Evolutionary conservation across 2,797 vertebrate genomes (phyloP), one percentile per base, ranked within the genome.

Genomic region (Gambusia yucatana): DNA sequence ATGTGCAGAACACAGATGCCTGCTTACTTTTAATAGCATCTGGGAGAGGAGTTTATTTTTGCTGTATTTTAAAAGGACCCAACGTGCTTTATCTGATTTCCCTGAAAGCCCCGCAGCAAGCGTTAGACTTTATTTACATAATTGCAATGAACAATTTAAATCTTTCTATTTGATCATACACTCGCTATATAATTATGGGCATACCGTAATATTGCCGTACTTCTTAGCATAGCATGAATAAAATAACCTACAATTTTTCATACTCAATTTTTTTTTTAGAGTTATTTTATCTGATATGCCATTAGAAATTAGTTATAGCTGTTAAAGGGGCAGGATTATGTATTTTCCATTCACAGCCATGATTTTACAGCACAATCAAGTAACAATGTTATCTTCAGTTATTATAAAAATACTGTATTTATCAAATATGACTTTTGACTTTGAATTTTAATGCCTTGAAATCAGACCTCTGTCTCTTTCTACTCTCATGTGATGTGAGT

Each of bases 1-100:
- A 82, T 80, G 81, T 72, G 80, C 61, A 79, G 72, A 77, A 41
- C 72, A 75, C 76, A 88, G 75, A 76, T 83, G 72, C 57, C 48
- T 33, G 70, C 17, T 80, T 81, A 73, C 77, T 88, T 84, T 39
- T 25, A 8, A 73, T 65, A 82, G 33, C 10, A 46, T 33, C 47
- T 77, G 39, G 75, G 47, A 73, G n/a, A 55, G 1, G 61, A 69
- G 78, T 79, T 30, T 41, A 17, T 72, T 80, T 73, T 41, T 76
- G 28, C n/a, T 43, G n/a, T 11, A 2, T 65, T 81, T 76, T 63
- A 25, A 52, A 52, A 9, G 43, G 1, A 52, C 11, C 77, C 59
- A 72, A 46, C 72, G 17, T n/a, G 11, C 59, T 63, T 36, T 33
- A 43, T 28, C 50, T 33, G 17, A 48, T 61, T 43, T 30, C 33